These are phyloP conservation scores for Lamellibrachia columna DNA, from an alignment of 2,888 invertebrate genomes.

Conservation along the genomic window DNA sequence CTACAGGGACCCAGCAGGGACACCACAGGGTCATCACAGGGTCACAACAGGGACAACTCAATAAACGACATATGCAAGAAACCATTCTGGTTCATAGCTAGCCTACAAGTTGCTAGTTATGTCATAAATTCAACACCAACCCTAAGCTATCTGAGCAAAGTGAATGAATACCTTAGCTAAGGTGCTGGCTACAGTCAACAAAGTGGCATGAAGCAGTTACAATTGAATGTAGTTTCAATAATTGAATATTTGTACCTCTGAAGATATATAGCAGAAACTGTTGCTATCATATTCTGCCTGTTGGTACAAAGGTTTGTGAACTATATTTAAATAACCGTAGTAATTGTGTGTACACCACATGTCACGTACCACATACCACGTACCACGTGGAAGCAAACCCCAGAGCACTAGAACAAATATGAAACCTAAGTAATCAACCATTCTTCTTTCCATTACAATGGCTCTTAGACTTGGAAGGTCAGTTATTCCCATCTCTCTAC, in stretches of 20 bases:
- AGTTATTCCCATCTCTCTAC: background rate
- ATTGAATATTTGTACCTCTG: background rate
- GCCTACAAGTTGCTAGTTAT: background rate
- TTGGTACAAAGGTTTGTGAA: background rate
- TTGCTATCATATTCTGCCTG: background rate
- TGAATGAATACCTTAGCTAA: background rate
- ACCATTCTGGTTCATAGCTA: background rate
- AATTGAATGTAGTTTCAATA: background rate
- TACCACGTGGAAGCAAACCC: no score
- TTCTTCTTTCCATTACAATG: background rate
- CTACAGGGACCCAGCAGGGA: background rate
- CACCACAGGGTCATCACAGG: no score
- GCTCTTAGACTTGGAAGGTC: background rate
- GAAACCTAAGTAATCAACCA: background rate
- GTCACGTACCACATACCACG: no score
- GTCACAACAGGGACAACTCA: background rate
- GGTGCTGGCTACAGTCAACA: background rate
- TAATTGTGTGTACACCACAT: background rate
- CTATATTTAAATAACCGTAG: background rate
- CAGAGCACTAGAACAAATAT: background rate
- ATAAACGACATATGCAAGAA: background rate
- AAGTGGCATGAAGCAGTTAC: background rate
- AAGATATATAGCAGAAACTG: background rate
- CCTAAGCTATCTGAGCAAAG: background rate
- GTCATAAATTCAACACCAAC: background rate